Base-by-base conservation (phyloP, 2,888 invertebrate genomes). In the Athalia circularis region DNA sequence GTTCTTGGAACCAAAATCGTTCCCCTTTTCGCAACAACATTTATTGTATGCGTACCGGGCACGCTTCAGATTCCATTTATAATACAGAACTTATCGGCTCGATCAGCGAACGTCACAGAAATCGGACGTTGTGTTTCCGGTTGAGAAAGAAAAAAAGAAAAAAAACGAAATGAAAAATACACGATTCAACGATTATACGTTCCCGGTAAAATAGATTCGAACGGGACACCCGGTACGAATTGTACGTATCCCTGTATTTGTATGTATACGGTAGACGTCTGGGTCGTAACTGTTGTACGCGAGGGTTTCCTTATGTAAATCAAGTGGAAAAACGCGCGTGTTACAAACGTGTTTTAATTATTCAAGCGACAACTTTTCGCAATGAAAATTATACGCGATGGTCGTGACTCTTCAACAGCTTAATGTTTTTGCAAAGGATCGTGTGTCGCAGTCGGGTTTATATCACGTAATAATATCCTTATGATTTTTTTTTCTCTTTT, bases 1-100 rank as follows among this genome's bases (percentile, higher is more conserved):
- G 87, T 90, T 89, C 88, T 87, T 85, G 87, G 89, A 89, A 89
- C 88, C 87, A 85, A 29, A 88, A 88, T 89, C 88, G 89, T 89
- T 89, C 87, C 88, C 75, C 61, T 50, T 64, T 89, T 89, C 84
- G 82, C 86, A 84, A 84, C 85, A 84, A 84, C 84, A 80, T 83
- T 77, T 79, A 81, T 87, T 82, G 84, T 86, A 87, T 84, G 87
- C 85, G 81, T 83, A 85, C 83, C 80, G 80, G 87, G 87, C 87
- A 87, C 87, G 87, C 62, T 62, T 64, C 62, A 61, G 61, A 50
- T 62, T 75, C 75, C 62, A 52, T 52, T 72, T 75, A 75, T 64
- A 61, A 61, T 62, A n/a, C 45, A 61, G 15, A 62, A 50, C 62
- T 75, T 62, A 62, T 62, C 54, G 15, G 62, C 48, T 64, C 75